Base-by-base conservation (phyloP, 2,113 vertebrate genomes). In the Ifrita kowaldi region DNA sequence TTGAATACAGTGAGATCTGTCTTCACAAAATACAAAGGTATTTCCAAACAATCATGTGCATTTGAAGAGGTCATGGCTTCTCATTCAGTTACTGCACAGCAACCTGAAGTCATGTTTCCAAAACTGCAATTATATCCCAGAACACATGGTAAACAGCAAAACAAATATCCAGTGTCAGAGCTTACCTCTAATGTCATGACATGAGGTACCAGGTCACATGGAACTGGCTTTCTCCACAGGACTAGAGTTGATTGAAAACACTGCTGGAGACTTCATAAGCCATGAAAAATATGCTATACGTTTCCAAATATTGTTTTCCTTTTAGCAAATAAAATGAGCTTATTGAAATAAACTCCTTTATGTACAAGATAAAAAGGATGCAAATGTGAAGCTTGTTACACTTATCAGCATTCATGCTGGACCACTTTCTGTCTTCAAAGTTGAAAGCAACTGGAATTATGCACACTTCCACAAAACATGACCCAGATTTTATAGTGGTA, bases 321-420 rank as follows among this genome's bases (percentile, higher is more conserved):
- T 92, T 87, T 67, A 86, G 63, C 71, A 94, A 93, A 95, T 63
- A 91, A 89, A 96, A 93, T 79, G 13, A 89, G 77, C 62, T 79
- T 73, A 89, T 42, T 90, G 87, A 87, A 94, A 82, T 67, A 56
- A 90, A 90, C 56, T 83, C 63, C 63, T 91, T 83, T 91, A 62
- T 60, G 57, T 69, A 76, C 47, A 76, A 95, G 89, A 96, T 95
- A 69, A 95, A 95, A 96, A 83, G 94, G 74, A 96, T 96, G 93
- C 81, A 96, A 96, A 95, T 94, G 67, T 33, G 49, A 87, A 67
- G 37, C 57, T 91, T 94, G 28, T 90, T 91, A 81, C 47, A 82
- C 73, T 94, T 87, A 95, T 53, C 87, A 95, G 64, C 73, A 91
- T 93, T 94, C 83, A 76, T 49, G 37, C 57, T 28, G 9, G 65